Evolutionary conservation across 2,888 invertebrate genomes (phyloP), one percentile per base, ranked within the genome.

Genomic region (Volucella inanis): DNA sequence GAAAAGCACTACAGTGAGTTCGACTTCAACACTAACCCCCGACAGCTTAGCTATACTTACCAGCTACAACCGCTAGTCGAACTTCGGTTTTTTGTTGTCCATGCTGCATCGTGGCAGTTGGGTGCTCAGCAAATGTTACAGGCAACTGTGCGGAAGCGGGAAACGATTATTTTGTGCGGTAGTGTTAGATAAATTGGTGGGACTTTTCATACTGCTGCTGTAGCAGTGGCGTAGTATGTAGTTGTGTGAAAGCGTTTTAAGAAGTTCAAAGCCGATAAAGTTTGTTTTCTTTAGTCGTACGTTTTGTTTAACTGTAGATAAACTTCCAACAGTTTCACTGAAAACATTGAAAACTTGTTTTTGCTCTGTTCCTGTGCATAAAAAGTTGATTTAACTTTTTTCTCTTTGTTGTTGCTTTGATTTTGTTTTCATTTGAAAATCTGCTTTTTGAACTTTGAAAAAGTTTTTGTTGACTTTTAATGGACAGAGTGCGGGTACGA

Each of bases 11-110:
- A 41, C 39, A 2, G 8, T 31, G 31, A 6, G 6, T 31, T 31
- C 31, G 31, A 6, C 22, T 22, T 31, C 18, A 22, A 22, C 4
- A 31, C 31, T 0, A 22, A 22, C 22, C 3, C 1, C 22, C 1
- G 22, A 22, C 22, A 55, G 55, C 12, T 49, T 3, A n/a, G 10
- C 64, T 11, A 14, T n/a, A n/a, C n/a, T n/a, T 8, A n/a, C 18
- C 15, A 31, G 49, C 45, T 52, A 38, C 31, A n/a, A 68, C 41
- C 15, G 71, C 31, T 12, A 62, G 71, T 76, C 61, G 68, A 85
- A 85, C 76, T 81, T 76, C 81, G 79, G 50, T 77, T 84, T 85
- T 85, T 85, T 85, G 85, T 85, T 85, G 85, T 85, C 81, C 85
- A 80, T 77, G 72, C 85, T 85, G 85, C 81, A 85, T 85, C 80